Percentiles rank a stretch among this genome's conserved stretches.
phyloP scores from a whole-genome alignment of 2,113 vertebrate genomes.

The Nettapus auritus region DNA sequence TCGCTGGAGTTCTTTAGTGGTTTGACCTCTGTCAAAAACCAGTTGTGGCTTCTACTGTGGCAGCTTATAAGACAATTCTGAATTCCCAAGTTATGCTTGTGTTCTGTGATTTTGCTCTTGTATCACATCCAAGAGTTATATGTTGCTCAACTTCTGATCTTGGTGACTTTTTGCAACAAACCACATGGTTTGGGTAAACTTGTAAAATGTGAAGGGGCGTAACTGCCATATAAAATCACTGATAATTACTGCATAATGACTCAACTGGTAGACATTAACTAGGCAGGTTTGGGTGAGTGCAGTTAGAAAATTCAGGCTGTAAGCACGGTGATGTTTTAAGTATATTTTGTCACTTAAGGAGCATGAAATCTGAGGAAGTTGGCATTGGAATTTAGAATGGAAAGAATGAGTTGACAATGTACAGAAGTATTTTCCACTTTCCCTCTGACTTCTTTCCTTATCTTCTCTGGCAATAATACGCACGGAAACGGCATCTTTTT shows the following conservation, averaged over 20 bases:
- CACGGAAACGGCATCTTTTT: slow-evolving; percentile 54
- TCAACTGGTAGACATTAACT: neutral
- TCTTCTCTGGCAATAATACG: slow-evolving; percentile 29
- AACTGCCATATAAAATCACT: neutral
- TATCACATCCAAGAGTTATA: neutral
- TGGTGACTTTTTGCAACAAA: neutral
- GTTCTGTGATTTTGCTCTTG: neutral
- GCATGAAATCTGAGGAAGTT: slow-evolving; percentile 39
- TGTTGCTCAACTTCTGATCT: slow-evolving; percentile 9
- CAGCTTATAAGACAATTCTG: neutral
- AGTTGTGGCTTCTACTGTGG: neutral
- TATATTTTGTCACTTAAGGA: slow-evolving; percentile 7
- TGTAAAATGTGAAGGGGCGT: neutral
- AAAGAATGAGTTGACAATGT: slow-evolving; percentile 49
- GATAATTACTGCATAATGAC: neutral
- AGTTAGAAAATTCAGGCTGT: neutral
- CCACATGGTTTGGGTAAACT: neutral
- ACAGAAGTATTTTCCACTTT: slow-evolving; percentile 51
- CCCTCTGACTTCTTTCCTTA: slow-evolving; percentile 48
- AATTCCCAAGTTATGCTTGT: neutral
- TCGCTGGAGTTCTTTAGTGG: neutral
- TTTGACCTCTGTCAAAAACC: slow-evolving; percentile 26
- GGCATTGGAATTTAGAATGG: slow-evolving; percentile 33
- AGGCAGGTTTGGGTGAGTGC: neutral
- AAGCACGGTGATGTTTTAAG: neutral